Evolutionary conservation across 2,888 invertebrate species (phyloP).

Genomic region (Hofmannophila pseudospretella): DNA sequence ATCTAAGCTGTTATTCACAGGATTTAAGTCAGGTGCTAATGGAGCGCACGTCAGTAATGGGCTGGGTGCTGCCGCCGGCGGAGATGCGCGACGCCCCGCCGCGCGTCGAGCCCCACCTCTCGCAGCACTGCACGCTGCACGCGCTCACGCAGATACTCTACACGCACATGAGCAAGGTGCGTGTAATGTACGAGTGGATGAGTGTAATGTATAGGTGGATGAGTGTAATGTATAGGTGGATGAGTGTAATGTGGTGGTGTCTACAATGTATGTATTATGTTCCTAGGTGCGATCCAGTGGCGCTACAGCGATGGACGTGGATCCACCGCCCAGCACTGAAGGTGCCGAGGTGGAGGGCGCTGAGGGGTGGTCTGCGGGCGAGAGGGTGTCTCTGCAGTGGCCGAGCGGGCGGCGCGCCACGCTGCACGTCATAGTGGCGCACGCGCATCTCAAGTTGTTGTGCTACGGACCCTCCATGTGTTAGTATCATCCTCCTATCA

Average conservation of each 20-base stretch:
- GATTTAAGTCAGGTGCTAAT: constrained; percentile 95
- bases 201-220: background rate
- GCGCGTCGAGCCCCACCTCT: constrained; percentile 62
- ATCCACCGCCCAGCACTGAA: constrained; percentile 17
- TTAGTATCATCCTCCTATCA: no score
- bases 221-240: no score
- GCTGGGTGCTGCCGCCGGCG: constrained; percentile 86
- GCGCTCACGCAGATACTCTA: constrained; percentile 80
- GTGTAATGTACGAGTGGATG: constrained; percentile 12
- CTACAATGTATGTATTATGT: no score
- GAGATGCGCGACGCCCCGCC: constrained; percentile 52
- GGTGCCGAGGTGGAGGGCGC: constrained; percentile 77
- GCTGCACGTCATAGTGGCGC: constrained; percentile 84
- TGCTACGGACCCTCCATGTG: constrained; percentile 62
- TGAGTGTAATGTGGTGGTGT: no score
- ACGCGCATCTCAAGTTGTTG: constrained; percentile 63
- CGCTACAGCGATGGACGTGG: constrained; percentile 53
- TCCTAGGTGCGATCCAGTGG: constrained; percentile 9
- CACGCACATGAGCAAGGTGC: constrained; percentile 84
- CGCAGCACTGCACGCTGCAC: constrained; percentile 74
- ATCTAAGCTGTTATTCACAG: no score
- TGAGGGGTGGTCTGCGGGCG: constrained; percentile 81
- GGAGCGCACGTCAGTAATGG: constrained; percentile 91
- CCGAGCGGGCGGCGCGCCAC: constrained; percentile 82
- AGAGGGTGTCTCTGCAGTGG: constrained; percentile 88